Evolutionary conservation across 2,888 invertebrate genomes (phyloP).

Genomic region (Parelbella ahira): DNA sequence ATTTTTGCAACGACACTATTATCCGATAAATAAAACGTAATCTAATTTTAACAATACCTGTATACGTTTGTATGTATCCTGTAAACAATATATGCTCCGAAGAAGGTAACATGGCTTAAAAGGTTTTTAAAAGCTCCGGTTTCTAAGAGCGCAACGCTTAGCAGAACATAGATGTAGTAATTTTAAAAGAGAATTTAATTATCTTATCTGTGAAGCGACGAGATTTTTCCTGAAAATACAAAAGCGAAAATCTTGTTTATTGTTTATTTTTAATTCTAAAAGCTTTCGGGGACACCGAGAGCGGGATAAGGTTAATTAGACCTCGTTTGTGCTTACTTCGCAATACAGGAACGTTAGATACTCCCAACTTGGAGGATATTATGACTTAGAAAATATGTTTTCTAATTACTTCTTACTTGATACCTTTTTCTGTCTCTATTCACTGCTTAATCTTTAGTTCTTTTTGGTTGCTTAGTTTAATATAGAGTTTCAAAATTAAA

Average conservation of each 20-base stretch:
- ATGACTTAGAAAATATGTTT: constrained; percentile 9
- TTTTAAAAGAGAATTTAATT: constrained; percentile 18
- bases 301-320: constrained; percentile 24
- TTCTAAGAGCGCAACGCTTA: constrained; percentile 13
- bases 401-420: constrained; percentile 10
- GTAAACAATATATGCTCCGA: too few relatives aligned
- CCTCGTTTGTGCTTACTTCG: constrained; percentile 22
- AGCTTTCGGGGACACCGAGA: constrained; percentile 21
- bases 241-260: constrained; percentile 24
- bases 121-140: constrained; percentile 24
- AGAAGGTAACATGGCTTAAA: constrained; percentile 18
- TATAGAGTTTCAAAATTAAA: too few relatives aligned
- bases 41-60: too few relatives aligned
- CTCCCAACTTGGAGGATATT: constrained; percentile 12
- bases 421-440: constrained; percentile 3
- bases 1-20: too few relatives aligned
- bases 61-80: too few relatives aligned
- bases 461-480: too few relatives aligned
- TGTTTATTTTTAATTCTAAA: constrained; percentile 25
- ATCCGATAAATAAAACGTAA: too few relatives aligned
- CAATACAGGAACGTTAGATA: constrained; percentile 20
- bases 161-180: constrained; percentile 22
- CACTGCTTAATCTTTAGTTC: constrained; percentile 1
- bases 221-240: constrained; percentile 11
- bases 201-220: constrained; percentile 9